Evolutionary conservation across 2,113 vertebrate species (phyloP), one percentile per base, ranked within the genome.

Genomic region (Illadopsis cleaveri): DNA sequence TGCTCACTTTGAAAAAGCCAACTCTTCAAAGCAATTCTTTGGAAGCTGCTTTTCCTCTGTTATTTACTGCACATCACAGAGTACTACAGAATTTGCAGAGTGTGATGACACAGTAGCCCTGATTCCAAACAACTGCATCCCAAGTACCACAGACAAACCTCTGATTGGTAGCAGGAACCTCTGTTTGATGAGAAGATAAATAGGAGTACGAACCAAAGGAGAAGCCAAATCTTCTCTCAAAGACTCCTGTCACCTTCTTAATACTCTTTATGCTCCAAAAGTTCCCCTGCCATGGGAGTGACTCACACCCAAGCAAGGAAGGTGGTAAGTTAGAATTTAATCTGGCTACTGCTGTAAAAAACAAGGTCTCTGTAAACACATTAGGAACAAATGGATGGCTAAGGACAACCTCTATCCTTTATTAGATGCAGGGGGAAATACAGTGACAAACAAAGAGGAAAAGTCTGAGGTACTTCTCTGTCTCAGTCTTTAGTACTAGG

Each of bases 61-160:
- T 51, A 66, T n/a, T 78, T 93, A 42, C 7, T 37, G 44, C 44
- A 50, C 17, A 11, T 24, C 48, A 30, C 50, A 89, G 64, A 48
- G 20, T 54, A 31, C n/a, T 28, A 73, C 1, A 0, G 28, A 66
- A 57, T 28, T 70, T 73, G 50, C 27, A 27, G 25, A n/a, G 57
- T 19, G 11, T 22, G 23, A 23, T 8, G 7, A 33, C 27, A 23
- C 35, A 35, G 33, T 12, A 75, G 19, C 18, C 66, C 42, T 48
- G 31, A 87, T 37, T 40, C 50, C 69, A 78, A 57, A 82, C 42
- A 80, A 15, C 20, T 66, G 17, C 9, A 38, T 31, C 35, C 65
- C 56, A n/a, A 0, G 0, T 35, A 31, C 12, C 54, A 50, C 15
- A 70, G 31, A 70, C 25, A 21, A 51, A 45, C 12, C 30, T 50